Evolutionary conservation across 2,888 invertebrate species (phyloP).

Genomic region (Xylota sylvarum): DNA sequence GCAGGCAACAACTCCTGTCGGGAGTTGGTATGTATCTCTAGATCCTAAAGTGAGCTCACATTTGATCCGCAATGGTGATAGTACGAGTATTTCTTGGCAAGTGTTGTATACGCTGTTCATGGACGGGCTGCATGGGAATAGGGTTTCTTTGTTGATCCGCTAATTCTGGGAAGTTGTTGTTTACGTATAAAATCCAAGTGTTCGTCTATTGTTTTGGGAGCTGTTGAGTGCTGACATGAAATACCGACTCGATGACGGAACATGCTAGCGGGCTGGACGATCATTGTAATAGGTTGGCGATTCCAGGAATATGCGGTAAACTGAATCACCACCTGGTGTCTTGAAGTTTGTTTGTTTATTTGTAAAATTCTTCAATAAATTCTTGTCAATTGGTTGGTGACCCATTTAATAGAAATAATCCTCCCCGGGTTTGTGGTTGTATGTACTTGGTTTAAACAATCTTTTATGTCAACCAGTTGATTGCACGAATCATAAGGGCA

Average conservation of each 20-base stretch:
- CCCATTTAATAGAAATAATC: no score
- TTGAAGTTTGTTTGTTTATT: no score
- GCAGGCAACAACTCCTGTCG: conserved; percentile 49
- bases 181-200: conserved; percentile 17
- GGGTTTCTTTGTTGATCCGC: conserved; percentile 60
- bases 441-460: no score
- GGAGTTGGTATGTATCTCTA: conserved; percentile 33
- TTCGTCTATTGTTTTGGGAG: conserved; percentile 5
- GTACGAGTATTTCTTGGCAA: conserved; percentile 33
- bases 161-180: conserved; percentile 63
- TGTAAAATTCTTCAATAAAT: no score
- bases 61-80: conserved; percentile 66
- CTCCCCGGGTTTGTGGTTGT: no score
- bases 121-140: conserved; percentile 39
- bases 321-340: no score
- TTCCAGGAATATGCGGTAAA: no score
- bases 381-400: no score
- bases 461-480: no score
- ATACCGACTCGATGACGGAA: conserved; percentile 10
- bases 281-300: no score
- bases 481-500: no score
- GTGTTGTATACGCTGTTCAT: conserved; percentile 30
- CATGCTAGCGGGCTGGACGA: not conserved
- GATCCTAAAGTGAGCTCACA: conserved; percentile 64
- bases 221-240: conserved; percentile 5